phyloP scores from a whole-genome alignment of 2,797 vertebrate species.

The Pipistrellus kuhlii region DNA sequence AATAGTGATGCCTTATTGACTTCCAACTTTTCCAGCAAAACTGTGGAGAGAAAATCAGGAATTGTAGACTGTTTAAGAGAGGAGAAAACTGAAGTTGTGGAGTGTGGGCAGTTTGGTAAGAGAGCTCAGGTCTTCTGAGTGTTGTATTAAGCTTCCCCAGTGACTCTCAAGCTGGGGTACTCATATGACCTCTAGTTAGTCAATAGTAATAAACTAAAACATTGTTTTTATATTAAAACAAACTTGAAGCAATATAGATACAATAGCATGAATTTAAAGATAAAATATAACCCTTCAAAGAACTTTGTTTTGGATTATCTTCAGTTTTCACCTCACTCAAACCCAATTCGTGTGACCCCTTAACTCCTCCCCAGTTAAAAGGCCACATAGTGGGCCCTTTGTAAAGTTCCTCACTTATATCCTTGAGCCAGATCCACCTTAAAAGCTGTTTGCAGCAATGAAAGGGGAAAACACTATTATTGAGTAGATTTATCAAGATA shows the following conservation, averaged over 20 bases:
- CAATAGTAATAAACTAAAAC: neutral
- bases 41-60: neutral
- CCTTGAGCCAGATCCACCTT: neutral
- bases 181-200: neutral
- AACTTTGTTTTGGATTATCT: neutral
- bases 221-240: constrained; percentile 15
- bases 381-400: neutral
- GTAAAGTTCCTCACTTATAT: neutral
- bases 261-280: neutral
- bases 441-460: neutral
- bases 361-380: neutral
- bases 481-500: constrained; percentile 44
- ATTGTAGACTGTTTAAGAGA: neutral
- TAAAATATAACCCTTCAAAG: neutral
- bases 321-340: neutral
- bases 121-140: neutral
- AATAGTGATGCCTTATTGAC: neutral
- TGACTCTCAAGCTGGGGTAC: neutral
- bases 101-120: neutral
- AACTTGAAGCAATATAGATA: neutral
- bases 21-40: neutral
- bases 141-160: neutral
- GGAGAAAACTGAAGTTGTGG: neutral
- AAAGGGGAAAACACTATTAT: neutral
- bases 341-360: neutral